Evolutionary conservation across 2,888 invertebrate species (phyloP), one percentile per base, ranked within the genome.

Genomic region (Andrena haemorrhoa): DNA sequence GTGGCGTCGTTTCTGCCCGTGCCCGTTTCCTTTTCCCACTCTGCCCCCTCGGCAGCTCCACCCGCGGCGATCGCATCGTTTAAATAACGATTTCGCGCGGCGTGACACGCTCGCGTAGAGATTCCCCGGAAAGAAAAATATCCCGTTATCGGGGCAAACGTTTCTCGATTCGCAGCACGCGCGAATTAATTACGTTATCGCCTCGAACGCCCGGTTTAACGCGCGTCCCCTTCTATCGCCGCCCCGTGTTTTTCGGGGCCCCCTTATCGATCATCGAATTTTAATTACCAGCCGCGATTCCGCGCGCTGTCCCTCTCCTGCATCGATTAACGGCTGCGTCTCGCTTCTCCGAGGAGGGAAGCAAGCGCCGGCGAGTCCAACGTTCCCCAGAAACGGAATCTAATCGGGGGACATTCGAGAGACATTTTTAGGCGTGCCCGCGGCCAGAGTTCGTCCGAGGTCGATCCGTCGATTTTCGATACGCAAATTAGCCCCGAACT

Each of bases 111-210:
- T 31, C 47, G 53, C 58, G 16, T 56, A 56, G 51, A 23, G 68
- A 75, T 58, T 63, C 76, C 20, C 20, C n/a, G 49, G 2, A 64
- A 64, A 63, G 61, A 73, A 75, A 75, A 73, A 79, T 76, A 76
- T 72, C 47, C 84, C 82, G 79, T 79, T 82, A 83, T 79, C 76
- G 66, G 41, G n/a, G 2, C 47, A 23, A 64, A 20, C 35, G 64
- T 66, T 75, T 71, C 69, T 58, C 49, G 31, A 58, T 63, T 53
- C 69, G 29, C 23, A 31, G 31, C 64, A 49, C 61, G 53, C 75
- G 73, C 73, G 66, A 82, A 86, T 86, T 82, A 84, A 82, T 86
- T 80, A 71, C 77, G 73, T 77, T 84, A 86, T 86, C 84, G 69
- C 49, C 12, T 47, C 49, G 56, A 35, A 20, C 49, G 47, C 68